These are phyloP conservation scores for Melanaphis sacchari DNA, from an alignment of 1,140 invertebrate species.

Conservation along the genomic window DNA sequence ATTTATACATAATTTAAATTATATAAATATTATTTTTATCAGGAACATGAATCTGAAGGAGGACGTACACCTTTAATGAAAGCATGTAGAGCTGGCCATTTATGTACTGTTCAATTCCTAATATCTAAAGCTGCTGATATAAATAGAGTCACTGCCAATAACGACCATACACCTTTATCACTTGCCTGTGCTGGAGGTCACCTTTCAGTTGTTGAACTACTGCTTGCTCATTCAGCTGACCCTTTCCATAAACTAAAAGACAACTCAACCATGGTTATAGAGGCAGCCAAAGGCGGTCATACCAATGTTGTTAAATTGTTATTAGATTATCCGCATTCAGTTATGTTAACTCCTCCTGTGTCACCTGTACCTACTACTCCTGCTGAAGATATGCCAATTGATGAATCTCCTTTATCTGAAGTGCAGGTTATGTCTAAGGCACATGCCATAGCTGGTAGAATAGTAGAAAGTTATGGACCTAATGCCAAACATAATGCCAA, in stretches of 20 bases:
- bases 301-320: slow-evolving; percentile 93
- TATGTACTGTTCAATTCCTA: slow-evolving; percentile 97
- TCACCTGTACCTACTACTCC: slow-evolving; percentile 42
- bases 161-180: slow-evolving; percentile 97
- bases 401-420: slow-evolving; percentile 49
- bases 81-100: slow-evolving; percentile 97
- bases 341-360: slow-evolving; percentile 71
- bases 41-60: slow-evolving; percentile 93
- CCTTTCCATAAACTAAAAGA: slow-evolving; percentile 97
- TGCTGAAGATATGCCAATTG: slow-evolving; percentile 23
- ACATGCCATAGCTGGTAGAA: slow-evolving; percentile 50
- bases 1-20: background rate
- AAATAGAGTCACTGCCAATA: slow-evolving; percentile 93
- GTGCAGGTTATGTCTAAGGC: slow-evolving; percentile 39
- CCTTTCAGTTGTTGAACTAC: slow-evolving; percentile 87
- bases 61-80: slow-evolving; percentile 97
- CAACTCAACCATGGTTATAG: slow-evolving; percentile 97
- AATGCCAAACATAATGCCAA: slow-evolving; percentile 53
- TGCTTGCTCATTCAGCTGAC: slow-evolving; percentile 90
- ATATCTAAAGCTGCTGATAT: slow-evolving; percentile 94
- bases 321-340: slow-evolving; percentile 90
- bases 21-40: slow-evolving; percentile 55
- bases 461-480: slow-evolving; percentile 48
- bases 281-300: slow-evolving; percentile 97
- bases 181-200: slow-evolving; percentile 97